Conservation (phyloP, 2,113 vertebrate species). For the Phainopepla nitens region DNA sequence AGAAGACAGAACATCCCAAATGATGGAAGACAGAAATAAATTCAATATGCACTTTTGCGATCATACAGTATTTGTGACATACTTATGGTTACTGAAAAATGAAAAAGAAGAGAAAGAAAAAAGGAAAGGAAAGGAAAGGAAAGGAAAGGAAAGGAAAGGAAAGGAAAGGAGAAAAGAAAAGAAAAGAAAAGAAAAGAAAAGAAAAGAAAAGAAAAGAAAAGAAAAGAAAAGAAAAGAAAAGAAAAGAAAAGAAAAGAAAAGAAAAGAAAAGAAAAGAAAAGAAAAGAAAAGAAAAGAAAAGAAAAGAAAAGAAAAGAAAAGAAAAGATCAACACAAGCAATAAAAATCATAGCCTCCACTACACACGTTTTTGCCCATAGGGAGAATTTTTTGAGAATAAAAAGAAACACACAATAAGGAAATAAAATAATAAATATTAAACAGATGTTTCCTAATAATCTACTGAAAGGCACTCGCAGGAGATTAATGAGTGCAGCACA, state of each 20-base stretch:
- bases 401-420: neutral
- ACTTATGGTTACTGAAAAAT: neutral
- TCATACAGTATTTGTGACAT: neutral
- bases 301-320: accelerated
- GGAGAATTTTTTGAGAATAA: neutral
- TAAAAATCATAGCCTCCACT: neutral
- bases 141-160: accelerated
- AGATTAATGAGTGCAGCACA: neutral
- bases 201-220: too few relatives aligned
- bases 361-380: neutral
- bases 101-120: too few relatives aligned
- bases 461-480: neutral
- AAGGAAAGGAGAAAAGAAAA: too few relatives aligned
- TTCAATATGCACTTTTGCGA: neutral
- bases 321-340: neutral
- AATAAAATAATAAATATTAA: constrained; percentile 9
- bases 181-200: too few relatives aligned
- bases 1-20: neutral
- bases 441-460: neutral
- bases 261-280: accelerated
- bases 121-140: accelerated
- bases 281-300: too few relatives aligned
- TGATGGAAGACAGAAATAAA: neutral
- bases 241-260: too few relatives aligned
- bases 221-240: too few relatives aligned